Evolutionary conservation across 1,140 invertebrate species (phyloP).

Genomic region (Scaptomyza hsui): DNA sequence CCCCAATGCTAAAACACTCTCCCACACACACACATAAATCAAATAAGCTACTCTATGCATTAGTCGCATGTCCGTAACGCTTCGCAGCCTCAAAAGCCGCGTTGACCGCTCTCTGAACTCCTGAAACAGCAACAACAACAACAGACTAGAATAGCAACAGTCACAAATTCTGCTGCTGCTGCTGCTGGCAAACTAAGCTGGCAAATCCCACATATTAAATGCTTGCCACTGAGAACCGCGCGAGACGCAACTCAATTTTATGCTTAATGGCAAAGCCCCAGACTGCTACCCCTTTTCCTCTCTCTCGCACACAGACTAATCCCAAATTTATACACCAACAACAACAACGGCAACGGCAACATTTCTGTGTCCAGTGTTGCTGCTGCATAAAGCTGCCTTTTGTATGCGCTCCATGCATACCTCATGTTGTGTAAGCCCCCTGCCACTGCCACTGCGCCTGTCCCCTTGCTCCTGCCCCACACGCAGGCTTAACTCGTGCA

Average conservation of each 20-base stretch:
- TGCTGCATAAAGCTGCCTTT: constrained; percentile 16
- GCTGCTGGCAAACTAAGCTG: constrained; percentile 32
- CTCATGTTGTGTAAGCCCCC: constrained; percentile 26
- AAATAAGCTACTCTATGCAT: constrained; percentile 13
- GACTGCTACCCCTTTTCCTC: background rate
- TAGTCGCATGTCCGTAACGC: constrained; percentile 12
- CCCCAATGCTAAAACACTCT: background rate
- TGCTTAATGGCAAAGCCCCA: constrained; percentile 47
- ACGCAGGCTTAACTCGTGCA: constrained; percentile 48
- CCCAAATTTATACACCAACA: constrained; percentile 29
- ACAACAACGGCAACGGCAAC: constrained; percentile 1
- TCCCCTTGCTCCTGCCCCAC: constrained; percentile 4
- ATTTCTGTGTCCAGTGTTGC: constrained; percentile 18
- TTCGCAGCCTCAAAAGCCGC: constrained; percentile 9
- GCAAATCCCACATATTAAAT: constrained; percentile 61
- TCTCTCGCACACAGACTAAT: constrained; percentile 33
- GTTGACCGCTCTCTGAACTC: constrained; percentile 24
- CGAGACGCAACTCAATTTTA: constrained; percentile 62
- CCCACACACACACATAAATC: constrained; percentile 4
- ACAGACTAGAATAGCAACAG: constrained; percentile 8
- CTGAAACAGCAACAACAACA: constrained; percentile 5
- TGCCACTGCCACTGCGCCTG: too few relatives aligned
- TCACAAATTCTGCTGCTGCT: constrained; percentile 22
- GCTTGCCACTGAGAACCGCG: constrained; percentile 29
- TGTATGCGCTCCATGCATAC: constrained; percentile 10